These are phyloP conservation scores for Percina caprodes DNA, from an alignment of 2,113 vertebrate species.

Conservation along the genomic window DNA sequence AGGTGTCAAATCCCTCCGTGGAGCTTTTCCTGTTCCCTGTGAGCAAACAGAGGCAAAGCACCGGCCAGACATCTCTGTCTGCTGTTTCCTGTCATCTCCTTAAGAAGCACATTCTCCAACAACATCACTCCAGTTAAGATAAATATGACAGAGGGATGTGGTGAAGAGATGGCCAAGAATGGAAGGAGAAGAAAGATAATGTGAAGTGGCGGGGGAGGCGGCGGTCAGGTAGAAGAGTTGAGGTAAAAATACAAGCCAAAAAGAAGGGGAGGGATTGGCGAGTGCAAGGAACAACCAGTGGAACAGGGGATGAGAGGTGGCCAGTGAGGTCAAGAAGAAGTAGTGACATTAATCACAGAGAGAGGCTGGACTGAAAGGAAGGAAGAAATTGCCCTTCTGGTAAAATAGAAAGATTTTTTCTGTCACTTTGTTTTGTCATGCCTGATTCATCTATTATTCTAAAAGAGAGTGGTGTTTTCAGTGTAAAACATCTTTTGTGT, in stretches of 20 bases:
- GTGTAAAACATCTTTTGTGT: background rate
- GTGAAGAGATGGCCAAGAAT: slow-evolving; percentile 29
- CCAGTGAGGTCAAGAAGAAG: slow-evolving; percentile 36
- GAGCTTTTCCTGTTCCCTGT: slow-evolving; percentile 19
- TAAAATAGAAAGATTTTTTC: slow-evolving; percentile 28
- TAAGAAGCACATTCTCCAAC: slow-evolving; percentile 18
- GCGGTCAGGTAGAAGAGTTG: slow-evolving; percentile 21
- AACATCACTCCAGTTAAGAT: slow-evolving; percentile 19
- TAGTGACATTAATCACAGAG: slow-evolving; percentile 38
- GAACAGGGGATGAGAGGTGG: slow-evolving; percentile 16
- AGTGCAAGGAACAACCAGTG: background rate
- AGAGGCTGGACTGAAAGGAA: background rate
- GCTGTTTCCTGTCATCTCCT: slow-evolving; percentile 53
- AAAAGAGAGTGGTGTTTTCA: background rate
- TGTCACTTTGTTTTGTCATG: slow-evolving; percentile 3
- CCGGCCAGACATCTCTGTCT: slow-evolving; percentile 23
- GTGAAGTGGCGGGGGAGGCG: background rate
- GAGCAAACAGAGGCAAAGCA: slow-evolving; percentile 35
- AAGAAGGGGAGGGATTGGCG: background rate
- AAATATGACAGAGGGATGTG: slow-evolving; percentile 34
- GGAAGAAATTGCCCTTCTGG: slow-evolving; percentile 30
- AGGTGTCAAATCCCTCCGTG: background rate
- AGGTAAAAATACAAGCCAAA: slow-evolving; percentile 4
- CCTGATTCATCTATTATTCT: slow-evolving; percentile 2
- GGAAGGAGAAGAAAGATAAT: slow-evolving; percentile 22